These are phyloP conservation scores for Formica aserva DNA, from an alignment of 2,888 invertebrate species.

Conservation along the genomic window DNA sequence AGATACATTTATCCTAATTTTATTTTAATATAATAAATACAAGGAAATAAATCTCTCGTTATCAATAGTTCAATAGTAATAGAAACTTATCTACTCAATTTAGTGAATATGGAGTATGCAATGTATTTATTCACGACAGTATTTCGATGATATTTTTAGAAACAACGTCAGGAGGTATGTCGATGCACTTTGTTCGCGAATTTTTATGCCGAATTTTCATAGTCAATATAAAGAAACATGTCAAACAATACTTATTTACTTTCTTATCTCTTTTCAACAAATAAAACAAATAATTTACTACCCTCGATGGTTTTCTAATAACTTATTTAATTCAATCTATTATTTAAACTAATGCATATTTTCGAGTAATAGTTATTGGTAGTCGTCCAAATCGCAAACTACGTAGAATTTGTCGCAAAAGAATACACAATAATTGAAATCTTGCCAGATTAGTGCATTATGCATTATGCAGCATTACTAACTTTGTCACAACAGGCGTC, in stretches of 20 bases:
- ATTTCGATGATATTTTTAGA: conserved; percentile 17
- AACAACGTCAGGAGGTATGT: not conserved
- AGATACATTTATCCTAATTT: not conserved
- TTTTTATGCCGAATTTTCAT: not conserved
- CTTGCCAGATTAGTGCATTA: conserved; percentile 36
- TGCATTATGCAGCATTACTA: conserved; percentile 47
- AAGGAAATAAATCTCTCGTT: not conserved
- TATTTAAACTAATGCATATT: not conserved
- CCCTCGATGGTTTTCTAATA: not conserved
- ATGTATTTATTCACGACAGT: not conserved
- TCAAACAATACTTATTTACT: not conserved
- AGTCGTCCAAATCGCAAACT: not conserved
- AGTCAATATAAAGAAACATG: not conserved
- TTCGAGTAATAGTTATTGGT: not conserved
- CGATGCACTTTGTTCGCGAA: not conserved
- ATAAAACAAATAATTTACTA: not conserved
- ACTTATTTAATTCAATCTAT: not conserved
- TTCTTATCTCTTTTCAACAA: not conserved
- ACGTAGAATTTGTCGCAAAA: not conserved
- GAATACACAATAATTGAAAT: conserved; percentile 54
- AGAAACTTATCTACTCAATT: not conserved
- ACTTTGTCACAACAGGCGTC: not conserved
- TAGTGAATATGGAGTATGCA: not conserved
- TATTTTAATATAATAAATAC: too few relatives aligned
- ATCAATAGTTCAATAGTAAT: not conserved